A percentile compares a stretch with the other conserved stretches of the same genome.
Evolutionary conservation across 2,113 vertebrate genomes (phyloP).

Genomic region (Esox niger): DNA sequence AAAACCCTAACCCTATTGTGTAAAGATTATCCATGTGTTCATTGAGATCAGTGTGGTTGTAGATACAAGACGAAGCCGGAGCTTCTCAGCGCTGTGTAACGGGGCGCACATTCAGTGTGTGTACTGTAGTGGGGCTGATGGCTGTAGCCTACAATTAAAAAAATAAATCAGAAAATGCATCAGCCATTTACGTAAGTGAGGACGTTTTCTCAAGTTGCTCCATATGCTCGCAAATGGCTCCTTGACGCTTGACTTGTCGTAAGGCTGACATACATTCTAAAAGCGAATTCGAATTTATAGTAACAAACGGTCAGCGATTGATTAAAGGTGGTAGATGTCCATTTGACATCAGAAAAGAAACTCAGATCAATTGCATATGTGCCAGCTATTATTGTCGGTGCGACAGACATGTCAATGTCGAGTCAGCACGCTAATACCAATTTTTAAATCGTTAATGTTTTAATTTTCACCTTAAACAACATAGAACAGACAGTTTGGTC

Average conservation of each 20-base stretch:
- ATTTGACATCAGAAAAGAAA: slow-evolving; percentile 19
- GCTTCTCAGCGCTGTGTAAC: slow-evolving; percentile 27
- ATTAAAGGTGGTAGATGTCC: neutral
- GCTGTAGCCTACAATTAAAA: slow-evolving; percentile 72
- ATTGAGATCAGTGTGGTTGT: neutral
- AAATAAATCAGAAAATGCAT: slow-evolving; percentile 73
- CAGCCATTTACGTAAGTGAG: slow-evolving; percentile 79
- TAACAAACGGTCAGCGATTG: slow-evolving; percentile 18
- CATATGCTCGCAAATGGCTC: slow-evolving; percentile 80
- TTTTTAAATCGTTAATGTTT: slow-evolving; percentile 30
- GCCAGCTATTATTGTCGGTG: slow-evolving; percentile 21
- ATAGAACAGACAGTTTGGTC: too few species aligned
- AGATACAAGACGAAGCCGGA: neutral
- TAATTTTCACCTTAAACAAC: too few species aligned
- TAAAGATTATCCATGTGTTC: neutral
- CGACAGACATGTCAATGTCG: slow-evolving; percentile 26
- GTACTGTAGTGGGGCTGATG: slow-evolving; percentile 47
- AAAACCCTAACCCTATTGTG: neutral
- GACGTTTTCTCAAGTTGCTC: slow-evolving; percentile 69
- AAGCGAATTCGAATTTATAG: slow-evolving; percentile 43
- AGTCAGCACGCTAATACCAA: slow-evolving; percentile 30
- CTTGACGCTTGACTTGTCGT: slow-evolving; percentile 55
- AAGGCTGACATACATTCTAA: slow-evolving; percentile 44
- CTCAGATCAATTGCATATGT: slow-evolving; percentile 43
- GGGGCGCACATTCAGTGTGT: slow-evolving; percentile 25